These are phyloP conservation scores for Danio choprae DNA, from an alignment of 2,797 vertebrate genomes.

Conservation along the genomic window DNA sequence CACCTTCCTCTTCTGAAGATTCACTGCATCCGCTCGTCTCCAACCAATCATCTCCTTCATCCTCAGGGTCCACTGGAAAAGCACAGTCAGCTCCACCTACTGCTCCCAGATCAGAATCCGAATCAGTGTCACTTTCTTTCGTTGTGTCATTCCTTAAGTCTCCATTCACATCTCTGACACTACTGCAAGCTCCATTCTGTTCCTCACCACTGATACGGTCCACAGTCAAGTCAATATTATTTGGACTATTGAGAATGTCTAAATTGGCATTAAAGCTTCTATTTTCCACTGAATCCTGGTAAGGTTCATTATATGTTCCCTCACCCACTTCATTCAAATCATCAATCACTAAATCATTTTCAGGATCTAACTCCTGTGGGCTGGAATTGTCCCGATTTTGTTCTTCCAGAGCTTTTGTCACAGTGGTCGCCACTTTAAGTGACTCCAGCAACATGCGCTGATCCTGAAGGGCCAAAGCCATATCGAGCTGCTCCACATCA, in stretches of 20 bases:
- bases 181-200: slow-evolving; percentile 74
- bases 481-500: slow-evolving; percentile 96
- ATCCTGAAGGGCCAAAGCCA: slow-evolving; percentile 98
- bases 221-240: slow-evolving; percentile 84
- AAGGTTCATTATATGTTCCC: slow-evolving; percentile 88
- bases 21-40: slow-evolving; percentile 86
- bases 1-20: slow-evolving; percentile 74
- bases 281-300: slow-evolving; percentile 90
- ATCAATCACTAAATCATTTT: slow-evolving; percentile 74
- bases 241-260: slow-evolving; percentile 90
- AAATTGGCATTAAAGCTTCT: slow-evolving; percentile 92
- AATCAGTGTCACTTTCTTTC: slow-evolving; percentile 78
- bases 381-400: slow-evolving; percentile 71
- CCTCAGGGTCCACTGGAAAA: slow-evolving; percentile 64
- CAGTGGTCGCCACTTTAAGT: slow-evolving; percentile 92
- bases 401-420: slow-evolving; percentile 86
- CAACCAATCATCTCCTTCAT: slow-evolving; percentile 69
- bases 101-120: slow-evolving; percentile 87
- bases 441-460: slow-evolving; percentile 98
- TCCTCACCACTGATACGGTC: slow-evolving; percentile 79
- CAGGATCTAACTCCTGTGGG: slow-evolving; percentile 59
- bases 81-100: slow-evolving; percentile 83
- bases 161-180: slow-evolving; percentile 72
- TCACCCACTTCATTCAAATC: slow-evolving; percentile 79
- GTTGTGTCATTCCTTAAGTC: slow-evolving; percentile 76